These are phyloP conservation scores for Hiodon alosoides DNA, from an alignment of 2,113 vertebrate genomes.

Conservation along the genomic window DNA sequence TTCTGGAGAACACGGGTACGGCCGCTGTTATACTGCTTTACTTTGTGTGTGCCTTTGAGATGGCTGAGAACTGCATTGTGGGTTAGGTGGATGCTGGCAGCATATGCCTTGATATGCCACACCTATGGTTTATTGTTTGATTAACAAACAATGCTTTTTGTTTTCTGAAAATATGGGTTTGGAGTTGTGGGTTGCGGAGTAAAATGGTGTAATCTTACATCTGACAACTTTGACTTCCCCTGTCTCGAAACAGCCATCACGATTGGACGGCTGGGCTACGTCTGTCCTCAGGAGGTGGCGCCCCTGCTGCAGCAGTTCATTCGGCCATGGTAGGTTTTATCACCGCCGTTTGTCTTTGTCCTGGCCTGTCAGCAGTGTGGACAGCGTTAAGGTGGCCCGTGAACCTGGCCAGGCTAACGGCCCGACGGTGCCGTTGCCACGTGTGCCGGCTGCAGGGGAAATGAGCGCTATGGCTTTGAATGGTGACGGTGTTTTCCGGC, in stretches of 20 bases:
- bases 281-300: constrained; percentile 91
- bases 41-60: neutral
- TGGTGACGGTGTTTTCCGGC: neutral
- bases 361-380: neutral
- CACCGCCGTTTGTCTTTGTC: neutral
- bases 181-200: neutral
- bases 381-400: no score
- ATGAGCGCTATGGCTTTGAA: no score
- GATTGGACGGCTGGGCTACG: constrained; percentile 85
- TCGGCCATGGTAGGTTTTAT: constrained; percentile 77
- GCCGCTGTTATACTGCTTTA: neutral
- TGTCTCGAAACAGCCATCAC: constrained; percentile 72
- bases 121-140: neutral
- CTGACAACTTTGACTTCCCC: neutral
- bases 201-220: neutral
- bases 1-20: constrained; percentile 89
- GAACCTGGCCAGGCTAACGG: no score
- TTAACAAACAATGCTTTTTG: neutral
- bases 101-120: no score
- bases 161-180: no score
- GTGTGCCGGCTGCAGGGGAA: no score
- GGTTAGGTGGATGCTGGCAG: no score
- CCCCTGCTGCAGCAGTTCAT: constrained; percentile 91
- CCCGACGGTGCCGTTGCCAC: no score
- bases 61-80: neutral